These are phyloP conservation scores for Formica selysi DNA, from an alignment of 1,140 invertebrate genomes.

Conservation along the genomic window DNA sequence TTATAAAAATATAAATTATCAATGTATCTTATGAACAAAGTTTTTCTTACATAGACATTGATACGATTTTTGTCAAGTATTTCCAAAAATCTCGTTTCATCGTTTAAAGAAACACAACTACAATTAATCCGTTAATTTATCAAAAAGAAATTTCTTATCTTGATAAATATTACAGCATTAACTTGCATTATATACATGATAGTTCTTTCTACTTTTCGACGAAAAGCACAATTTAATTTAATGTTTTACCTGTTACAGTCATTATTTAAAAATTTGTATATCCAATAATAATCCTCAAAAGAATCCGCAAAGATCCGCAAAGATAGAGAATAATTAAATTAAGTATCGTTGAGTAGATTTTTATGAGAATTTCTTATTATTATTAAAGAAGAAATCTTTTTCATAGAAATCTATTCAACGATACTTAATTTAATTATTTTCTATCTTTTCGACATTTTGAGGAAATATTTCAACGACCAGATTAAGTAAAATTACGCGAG, in stretches of 20 bases:
- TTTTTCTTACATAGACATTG: neutral
- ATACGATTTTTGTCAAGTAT: neutral
- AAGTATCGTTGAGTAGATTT: neutral
- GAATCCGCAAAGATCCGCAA: too few relatives aligned
- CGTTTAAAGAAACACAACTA: neutral
- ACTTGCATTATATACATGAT: neutral
- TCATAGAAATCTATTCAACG: neutral
- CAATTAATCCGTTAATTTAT: neutral
- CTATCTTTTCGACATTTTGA: neutral
- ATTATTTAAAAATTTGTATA: neutral
- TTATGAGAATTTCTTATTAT: neutral
- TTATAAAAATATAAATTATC: neutral
- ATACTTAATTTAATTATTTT: neutral
- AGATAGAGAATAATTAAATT: neutral
- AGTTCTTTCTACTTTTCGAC: neutral
- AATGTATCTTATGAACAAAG: neutral
- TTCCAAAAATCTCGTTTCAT: neutral
- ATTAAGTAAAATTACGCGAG: constrained; percentile 49
- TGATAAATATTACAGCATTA: neutral
- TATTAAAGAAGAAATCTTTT: too few relatives aligned
- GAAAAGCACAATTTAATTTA: too few relatives aligned
- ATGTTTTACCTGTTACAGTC: neutral
- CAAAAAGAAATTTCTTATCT: neutral
- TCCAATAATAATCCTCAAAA: neutral
- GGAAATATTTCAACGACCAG: neutral